A percentile compares a stretch with the other conserved stretches of the same genome.
These are phyloP conservation scores for Gonocerus acuteangulatus DNA, from an alignment of 2,888 invertebrate species.

Conservation along the genomic window DNA sequence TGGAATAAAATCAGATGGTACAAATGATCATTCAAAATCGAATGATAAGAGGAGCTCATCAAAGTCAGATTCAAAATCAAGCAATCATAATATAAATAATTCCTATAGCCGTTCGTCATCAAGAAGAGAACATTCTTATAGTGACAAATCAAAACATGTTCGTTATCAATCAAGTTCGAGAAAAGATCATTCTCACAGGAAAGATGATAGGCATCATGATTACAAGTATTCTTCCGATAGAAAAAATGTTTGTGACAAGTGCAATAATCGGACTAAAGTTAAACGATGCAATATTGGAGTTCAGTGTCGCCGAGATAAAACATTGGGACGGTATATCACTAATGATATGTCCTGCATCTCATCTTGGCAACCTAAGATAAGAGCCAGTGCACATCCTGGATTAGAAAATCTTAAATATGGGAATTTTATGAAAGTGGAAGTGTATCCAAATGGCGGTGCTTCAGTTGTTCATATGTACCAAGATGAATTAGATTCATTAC, in stretches of 20 bases:
- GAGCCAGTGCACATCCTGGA: slow-evolving; percentile 35
- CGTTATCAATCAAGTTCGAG: slow-evolving; percentile 19
- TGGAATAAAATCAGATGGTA: background rate
- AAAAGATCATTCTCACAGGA: slow-evolving; percentile 13
- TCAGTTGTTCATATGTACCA: slow-evolving; percentile 84
- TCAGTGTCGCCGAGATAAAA: slow-evolving; percentile 56
- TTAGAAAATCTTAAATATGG: slow-evolving; percentile 36
- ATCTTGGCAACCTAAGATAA: slow-evolving; percentile 36
- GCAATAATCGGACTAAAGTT: slow-evolving; percentile 61
- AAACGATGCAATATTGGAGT: slow-evolving; percentile 64
- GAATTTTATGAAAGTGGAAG: slow-evolving; percentile 75
- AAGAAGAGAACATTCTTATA: slow-evolving; percentile 11
- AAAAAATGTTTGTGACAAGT: slow-evolving; percentile 51
- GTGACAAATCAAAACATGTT: slow-evolving; percentile 11
- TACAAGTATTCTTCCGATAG: slow-evolving; percentile 21
- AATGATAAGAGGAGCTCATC: slow-evolving; percentile 4
- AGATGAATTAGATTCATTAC: slow-evolving; percentile 72
- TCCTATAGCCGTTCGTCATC: background rate
- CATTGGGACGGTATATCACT: slow-evolving; percentile 38
- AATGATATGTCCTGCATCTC: slow-evolving; percentile 18
- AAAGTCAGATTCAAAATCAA: background rate
- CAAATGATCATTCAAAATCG: background rate
- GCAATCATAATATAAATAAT: background rate
- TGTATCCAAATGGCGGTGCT: slow-evolving; percentile 91
- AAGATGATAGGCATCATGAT: slow-evolving; percentile 12